Evolutionary conservation across 92 coral and sea anemone genomes (phyloP), one percentile per base, ranked within the genome.

Genomic region (Porites rus): DNA sequence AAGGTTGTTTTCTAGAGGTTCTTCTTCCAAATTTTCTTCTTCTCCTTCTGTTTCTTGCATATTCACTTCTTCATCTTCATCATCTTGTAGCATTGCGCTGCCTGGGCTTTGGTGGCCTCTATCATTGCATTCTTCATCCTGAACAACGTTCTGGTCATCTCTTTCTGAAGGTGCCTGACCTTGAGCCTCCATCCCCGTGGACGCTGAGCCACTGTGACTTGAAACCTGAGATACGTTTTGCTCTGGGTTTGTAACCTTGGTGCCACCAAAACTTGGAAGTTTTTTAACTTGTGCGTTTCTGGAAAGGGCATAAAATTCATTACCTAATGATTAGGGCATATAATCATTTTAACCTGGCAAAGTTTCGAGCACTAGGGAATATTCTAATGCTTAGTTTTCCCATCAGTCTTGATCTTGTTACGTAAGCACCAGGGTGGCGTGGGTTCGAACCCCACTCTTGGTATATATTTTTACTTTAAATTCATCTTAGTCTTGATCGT

Each of bases 371-470:
- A 4, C 43, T 31, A 31, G 2, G 43, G 43, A 31, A 31, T 31
- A 31, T 31, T 38, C 46, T 38, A 3, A 38, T 38, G 46, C 46
- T 38, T 38, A 6, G 5, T 38, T 38, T 38, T 38, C 46, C 6
- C 46, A 38, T 4, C 46, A 38, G 46, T 38, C 46, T 38, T 38
- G 46, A 38, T 38, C 5, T n/a, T n/a, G n/a, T n/a, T 24, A 24
- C 25, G 25, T 24, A 24, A 24, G 25, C n/a, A n/a, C n/a, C n/a
- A n/a, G n/a, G n/a, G n/a, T n/a, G n/a, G 93, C 94, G 94, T 93
- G 94, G 92, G 93, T 92, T 81, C 91, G 85, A 78, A 88, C 84
- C 92, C 92, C 91, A 92, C 94, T 89, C 97, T 97, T 88, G 94
- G 94, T 84, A 91, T 24, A 13, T 5, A 0, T 38, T 58, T 56